A percentile compares a stretch with the other conserved stretches of the same genome.
These are phyloP conservation scores for Blastomussa wellsi DNA, from an alignment of 92 coral and sea anemone species.

Conservation along the genomic window DNA sequence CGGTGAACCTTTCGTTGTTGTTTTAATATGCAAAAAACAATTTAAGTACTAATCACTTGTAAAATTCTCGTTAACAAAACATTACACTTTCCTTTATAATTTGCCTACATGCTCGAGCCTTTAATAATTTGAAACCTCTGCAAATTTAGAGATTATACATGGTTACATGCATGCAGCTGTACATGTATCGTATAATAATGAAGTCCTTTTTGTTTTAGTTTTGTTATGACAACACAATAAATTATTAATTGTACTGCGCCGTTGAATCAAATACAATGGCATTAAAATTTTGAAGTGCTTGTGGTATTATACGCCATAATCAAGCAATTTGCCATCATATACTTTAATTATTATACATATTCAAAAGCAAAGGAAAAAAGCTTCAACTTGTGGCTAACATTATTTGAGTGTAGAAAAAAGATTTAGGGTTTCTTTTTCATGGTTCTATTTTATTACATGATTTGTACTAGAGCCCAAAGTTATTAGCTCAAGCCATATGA, in stretches of 20 bases:
- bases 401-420: neutral
- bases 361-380: neutral
- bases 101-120: neutral
- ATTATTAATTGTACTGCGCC: neutral
- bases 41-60: neutral
- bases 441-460: neutral
- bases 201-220: neutral
- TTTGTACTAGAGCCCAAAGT: neutral
- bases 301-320: neutral
- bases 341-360: neutral
- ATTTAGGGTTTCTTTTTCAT: neutral
- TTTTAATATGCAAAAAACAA: slow-evolving; percentile 5
- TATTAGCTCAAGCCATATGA: neutral
- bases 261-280: neutral
- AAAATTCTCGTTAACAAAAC: neutral
- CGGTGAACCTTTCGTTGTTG: neutral
- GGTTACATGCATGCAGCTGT: neutral
- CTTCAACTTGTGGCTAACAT: neutral
- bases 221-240: slow-evolving; percentile 14
- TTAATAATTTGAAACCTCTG: neutral
- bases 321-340: neutral
- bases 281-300: neutral
- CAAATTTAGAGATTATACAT: neutral
- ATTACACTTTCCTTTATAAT: neutral
- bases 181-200: neutral